Conservation (phyloP, 2,888 invertebrate species). For the Pristionchus mayeri region DNA sequence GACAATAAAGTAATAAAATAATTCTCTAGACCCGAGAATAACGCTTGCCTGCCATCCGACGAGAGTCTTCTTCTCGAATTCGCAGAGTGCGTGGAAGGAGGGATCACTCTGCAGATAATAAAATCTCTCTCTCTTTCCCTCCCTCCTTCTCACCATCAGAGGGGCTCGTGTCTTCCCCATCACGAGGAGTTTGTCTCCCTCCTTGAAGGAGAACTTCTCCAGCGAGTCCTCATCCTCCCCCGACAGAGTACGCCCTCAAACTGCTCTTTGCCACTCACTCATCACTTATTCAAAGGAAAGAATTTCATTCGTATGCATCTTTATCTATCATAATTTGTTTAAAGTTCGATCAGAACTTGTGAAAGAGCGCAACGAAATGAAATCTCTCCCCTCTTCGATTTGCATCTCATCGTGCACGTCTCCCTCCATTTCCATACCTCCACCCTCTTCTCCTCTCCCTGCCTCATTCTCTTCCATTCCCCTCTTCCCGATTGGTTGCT, state of each 20-base stretch:
- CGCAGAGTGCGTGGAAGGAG: constrained; percentile 61
- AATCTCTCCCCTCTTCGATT: not conserved
- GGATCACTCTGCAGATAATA: constrained; percentile 59
- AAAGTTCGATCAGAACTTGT: not conserved
- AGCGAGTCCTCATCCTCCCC: constrained; percentile 57
- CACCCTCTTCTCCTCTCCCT: not conserved
- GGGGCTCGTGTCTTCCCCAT: constrained; percentile 66
- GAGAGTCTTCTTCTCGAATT: constrained; percentile 71
- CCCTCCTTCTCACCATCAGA: constrained; percentile 49
- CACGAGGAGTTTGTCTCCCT: constrained; percentile 69
- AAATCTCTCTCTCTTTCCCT: constrained; percentile 30
- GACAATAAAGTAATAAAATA: not conserved
- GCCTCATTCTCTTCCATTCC: constrained; percentile 10
- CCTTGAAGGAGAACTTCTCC: constrained; percentile 64
- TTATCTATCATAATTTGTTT: no score
- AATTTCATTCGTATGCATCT: no score
- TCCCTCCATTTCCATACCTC: not conserved
- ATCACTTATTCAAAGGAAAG: no score
- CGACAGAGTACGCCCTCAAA: constrained; percentile 52
- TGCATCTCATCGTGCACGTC: constrained; percentile 8
- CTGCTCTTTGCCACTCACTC: no score
- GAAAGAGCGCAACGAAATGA: not conserved
- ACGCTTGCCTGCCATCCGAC: constrained; percentile 44
- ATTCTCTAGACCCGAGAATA: not conserved
- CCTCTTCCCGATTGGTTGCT: not conserved